Percentiles rank a stretch among this genome's conserved stretches.
Evolutionary conservation across 2,113 vertebrate genomes (phyloP).

Genomic region (Myodes glareolus): DNA sequence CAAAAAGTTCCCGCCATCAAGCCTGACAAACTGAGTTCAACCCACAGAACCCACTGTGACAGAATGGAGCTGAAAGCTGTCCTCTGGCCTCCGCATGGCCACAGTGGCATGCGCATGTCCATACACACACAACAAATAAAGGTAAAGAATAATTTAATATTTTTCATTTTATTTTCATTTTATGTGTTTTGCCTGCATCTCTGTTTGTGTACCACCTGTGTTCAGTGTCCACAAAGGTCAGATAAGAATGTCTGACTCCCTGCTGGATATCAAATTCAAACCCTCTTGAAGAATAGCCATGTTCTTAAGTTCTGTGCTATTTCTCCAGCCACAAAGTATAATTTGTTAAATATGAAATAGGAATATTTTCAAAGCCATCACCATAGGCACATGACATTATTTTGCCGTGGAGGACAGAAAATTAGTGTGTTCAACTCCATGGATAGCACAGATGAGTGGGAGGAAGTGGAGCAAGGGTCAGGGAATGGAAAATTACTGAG

Average conservation of each 20-base stretch:
- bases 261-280: neutral
- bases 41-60: neutral
- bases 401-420: neutral
- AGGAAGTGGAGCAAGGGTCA: neutral
- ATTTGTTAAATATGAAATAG: neutral
- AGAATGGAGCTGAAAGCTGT: neutral
- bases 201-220: neutral
- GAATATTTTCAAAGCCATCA: neutral
- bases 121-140: neutral
- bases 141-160: neutral
- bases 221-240: neutral
- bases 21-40: neutral
- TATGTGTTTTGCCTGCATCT: too few relatives aligned
- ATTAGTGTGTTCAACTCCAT: neutral
- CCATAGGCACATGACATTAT: neutral
- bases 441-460: too few relatives aligned
- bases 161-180: neutral
- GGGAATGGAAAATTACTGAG: neutral
- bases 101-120: neutral
- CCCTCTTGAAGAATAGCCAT: neutral
- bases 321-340: neutral
- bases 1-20: too few relatives aligned
- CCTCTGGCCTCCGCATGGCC: neutral
- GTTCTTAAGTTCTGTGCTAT: neutral
- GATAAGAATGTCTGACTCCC: neutral